A percentile compares a stretch with the other conserved stretches of the same genome.
phyloP scores from a whole-genome alignment of 2,797 vertebrate genomes.

The Micrastur ruficollis region DNA sequence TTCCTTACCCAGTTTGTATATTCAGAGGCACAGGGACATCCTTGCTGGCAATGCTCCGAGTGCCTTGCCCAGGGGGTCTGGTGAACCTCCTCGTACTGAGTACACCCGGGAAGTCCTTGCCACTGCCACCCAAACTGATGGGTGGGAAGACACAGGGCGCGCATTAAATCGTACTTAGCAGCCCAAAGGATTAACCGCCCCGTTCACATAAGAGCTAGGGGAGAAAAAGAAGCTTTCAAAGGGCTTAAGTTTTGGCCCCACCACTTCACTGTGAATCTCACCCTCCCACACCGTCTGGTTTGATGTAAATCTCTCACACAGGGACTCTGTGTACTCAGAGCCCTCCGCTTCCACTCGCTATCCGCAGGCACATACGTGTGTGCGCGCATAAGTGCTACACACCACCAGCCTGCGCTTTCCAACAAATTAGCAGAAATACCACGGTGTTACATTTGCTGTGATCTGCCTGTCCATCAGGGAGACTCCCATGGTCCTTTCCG shows the following conservation, averaged over 20 bases:
- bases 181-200: not conserved
- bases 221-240: not conserved
- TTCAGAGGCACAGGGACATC: not conserved
- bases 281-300: not conserved
- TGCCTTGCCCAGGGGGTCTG: not conserved
- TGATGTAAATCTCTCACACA: not conserved
- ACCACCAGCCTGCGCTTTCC: not conserved
- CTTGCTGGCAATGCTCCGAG: not conserved
- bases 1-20: not conserved
- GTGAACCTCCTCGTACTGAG: not conserved
- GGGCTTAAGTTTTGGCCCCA: not conserved
- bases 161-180: not conserved
- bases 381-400: not conserved
- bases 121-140: not conserved
- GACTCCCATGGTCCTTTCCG: not conserved
- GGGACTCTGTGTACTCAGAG: not conserved
- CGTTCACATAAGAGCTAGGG: not conserved
- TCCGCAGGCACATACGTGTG: not conserved
- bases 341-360: not conserved
- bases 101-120: not conserved
- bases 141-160: not conserved
- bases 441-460: not conserved
- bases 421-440: not conserved
- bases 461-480: not conserved
- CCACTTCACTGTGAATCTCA: not conserved